Conservation (phyloP, 2,797 vertebrate genomes). For the Alfaro cultratus region DNA sequence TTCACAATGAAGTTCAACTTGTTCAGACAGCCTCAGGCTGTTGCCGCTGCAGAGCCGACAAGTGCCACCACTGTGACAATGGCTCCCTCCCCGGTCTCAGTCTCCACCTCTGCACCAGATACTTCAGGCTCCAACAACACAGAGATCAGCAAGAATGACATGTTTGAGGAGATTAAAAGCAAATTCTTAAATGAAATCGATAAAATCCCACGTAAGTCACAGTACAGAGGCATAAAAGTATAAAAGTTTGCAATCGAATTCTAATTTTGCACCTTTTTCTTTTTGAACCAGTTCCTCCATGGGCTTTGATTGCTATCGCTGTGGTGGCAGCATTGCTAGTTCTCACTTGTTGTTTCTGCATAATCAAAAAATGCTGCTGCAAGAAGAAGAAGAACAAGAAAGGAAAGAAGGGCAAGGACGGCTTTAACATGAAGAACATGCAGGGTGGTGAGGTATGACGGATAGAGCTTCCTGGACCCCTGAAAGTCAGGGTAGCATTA, state of each 20-base stretch:
- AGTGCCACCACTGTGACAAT: constrained; percentile 66
- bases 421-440: constrained; percentile 89
- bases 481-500: constrained; percentile 24
- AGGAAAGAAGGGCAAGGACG: constrained; percentile 95
- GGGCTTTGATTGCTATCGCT: constrained; percentile 94
- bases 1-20: constrained; percentile 83
- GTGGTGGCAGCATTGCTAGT: constrained; percentile 92
- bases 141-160: constrained; percentile 85
- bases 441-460: constrained; percentile 83
- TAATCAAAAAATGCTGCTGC: constrained; percentile 99
- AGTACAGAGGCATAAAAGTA: not conserved
- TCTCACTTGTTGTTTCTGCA: constrained; percentile 97
- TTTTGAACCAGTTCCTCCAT: constrained; percentile 87
- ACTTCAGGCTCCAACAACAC: constrained; percentile 81
- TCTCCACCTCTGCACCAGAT: constrained; percentile 81
- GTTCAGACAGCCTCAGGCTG: constrained; percentile 75
- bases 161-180: constrained; percentile 90
- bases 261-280: not conserved
- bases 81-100: constrained; percentile 63
- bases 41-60: constrained; percentile 75
- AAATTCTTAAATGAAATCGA: constrained; percentile 96
- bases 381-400: constrained; percentile 99
- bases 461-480: constrained; percentile 21
- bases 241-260: not conserved
- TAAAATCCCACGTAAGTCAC: constrained; percentile 91